Conservation (phyloP, 2,888 invertebrate species). For the Drosophila borealis region DNA sequence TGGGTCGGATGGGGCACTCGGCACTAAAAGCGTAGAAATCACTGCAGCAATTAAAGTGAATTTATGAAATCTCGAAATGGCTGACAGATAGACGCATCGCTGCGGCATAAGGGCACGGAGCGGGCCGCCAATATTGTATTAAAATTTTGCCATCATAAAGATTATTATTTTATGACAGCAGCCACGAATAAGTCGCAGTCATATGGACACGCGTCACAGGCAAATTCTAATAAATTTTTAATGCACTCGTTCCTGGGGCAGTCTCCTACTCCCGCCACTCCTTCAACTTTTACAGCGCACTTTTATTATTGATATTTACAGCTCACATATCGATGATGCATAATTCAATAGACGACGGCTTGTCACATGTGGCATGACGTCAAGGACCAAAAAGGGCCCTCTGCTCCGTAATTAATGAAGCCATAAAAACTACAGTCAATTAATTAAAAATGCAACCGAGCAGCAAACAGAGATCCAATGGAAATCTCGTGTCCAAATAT, state of each 20-base stretch:
- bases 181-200: constrained; percentile 48
- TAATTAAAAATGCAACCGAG: constrained; percentile 82
- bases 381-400: constrained; percentile 63
- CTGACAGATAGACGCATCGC: constrained; percentile 63
- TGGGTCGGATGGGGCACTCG: constrained; percentile 8
- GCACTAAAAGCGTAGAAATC: constrained; percentile 66
- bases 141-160: constrained; percentile 80
- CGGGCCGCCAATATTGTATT: constrained; percentile 72
- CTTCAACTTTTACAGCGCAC: constrained; percentile 63
- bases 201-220: constrained; percentile 73
- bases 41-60: constrained; percentile 80
- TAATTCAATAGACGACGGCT: constrained; percentile 64
- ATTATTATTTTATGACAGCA: constrained; percentile 82
- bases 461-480: constrained; percentile 36
- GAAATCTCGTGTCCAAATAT: constrained; percentile 40
- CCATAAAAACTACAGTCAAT: constrained; percentile 83
- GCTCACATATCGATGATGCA: constrained; percentile 73
- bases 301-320: constrained; percentile 81
- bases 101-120: constrained; percentile 33
- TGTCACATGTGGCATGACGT: constrained; percentile 69
- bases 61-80: constrained; percentile 76
- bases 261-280: neutral
- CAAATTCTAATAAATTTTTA: constrained; percentile 83
- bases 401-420: constrained; percentile 80
- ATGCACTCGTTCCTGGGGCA: constrained; percentile 63